These are phyloP conservation scores for Apotomis betuletana DNA, from an alignment of 2,888 invertebrate species.

Conservation along the genomic window DNA sequence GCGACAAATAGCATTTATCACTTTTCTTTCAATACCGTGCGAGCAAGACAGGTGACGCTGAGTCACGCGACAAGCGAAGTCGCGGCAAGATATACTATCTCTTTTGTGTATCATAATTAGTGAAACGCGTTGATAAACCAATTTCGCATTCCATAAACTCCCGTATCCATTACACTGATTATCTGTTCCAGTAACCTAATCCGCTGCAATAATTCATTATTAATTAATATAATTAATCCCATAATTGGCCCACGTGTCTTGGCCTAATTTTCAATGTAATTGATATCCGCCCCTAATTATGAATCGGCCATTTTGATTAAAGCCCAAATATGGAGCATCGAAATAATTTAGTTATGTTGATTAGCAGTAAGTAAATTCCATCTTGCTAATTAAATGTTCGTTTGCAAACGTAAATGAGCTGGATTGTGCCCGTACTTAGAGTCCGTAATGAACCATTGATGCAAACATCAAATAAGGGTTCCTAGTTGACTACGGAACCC, in stretches of 20 bases:
- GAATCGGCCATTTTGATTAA: constrained; percentile 24
- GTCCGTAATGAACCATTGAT: too few relatives aligned
- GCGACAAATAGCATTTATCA: too few relatives aligned
- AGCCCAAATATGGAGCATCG: constrained; percentile 16
- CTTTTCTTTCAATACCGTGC: too few relatives aligned
- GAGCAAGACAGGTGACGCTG: too few relatives aligned
- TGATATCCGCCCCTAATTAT: constrained; percentile 22
- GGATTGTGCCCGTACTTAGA: not conserved
- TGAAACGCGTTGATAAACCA: not conserved
- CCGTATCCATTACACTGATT: constrained; percentile 19
- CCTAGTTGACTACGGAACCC: too few relatives aligned
- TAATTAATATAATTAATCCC: constrained; percentile 12
- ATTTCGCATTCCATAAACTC: constrained; percentile 1
- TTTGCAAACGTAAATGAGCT: not conserved
- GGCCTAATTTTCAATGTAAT: constrained; percentile 25
- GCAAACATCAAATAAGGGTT: too few relatives aligned
- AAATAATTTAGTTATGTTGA: constrained; percentile 21
- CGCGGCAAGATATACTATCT: too few relatives aligned
- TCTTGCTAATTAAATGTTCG: constrained; percentile 8
- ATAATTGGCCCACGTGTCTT: constrained; percentile 23
- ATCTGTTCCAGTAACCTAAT: not conserved
- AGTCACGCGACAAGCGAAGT: too few relatives aligned
- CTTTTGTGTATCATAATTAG: not conserved
- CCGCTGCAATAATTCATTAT: constrained; percentile 5
- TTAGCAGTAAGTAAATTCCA: constrained; percentile 15